phyloP scores from a whole-genome alignment of 2,797 vertebrate species.

The Gymnothorax javanicus region DNA sequence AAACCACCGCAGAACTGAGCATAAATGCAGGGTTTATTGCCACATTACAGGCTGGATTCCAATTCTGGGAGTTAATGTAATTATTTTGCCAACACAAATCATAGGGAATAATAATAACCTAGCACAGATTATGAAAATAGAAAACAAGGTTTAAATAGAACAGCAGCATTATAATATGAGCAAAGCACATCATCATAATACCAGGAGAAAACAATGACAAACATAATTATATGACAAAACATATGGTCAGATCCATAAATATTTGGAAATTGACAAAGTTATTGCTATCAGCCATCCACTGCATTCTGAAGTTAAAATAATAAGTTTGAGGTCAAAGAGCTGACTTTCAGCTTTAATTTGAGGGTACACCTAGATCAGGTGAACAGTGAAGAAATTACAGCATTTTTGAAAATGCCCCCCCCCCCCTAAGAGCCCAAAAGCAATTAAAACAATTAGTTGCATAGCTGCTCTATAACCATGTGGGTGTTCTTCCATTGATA shows the following conservation, averaged over 20 bases:
- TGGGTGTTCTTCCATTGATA: too few species aligned
- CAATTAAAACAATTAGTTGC: too few species aligned
- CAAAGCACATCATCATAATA: neutral
- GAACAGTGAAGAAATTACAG: too few species aligned
- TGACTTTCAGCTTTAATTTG: too few species aligned
- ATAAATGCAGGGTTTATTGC: constrained; percentile 56
- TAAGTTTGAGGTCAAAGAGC: too few species aligned
- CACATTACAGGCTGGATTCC: constrained; percentile 50
- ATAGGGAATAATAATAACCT: neutral
- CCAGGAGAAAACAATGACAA: neutral
- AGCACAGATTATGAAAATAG: constrained; percentile 44
- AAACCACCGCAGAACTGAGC: constrained; percentile 38
- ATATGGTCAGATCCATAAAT: neutral
- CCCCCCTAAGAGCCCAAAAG: too few species aligned
- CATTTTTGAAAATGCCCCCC: too few species aligned
- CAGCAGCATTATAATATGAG: neutral
- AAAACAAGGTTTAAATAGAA: constrained; percentile 15
- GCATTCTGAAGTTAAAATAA: too few species aligned
- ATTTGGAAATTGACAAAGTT: too few species aligned
- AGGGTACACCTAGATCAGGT: too few species aligned
- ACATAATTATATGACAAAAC: neutral
- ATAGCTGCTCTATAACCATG: too few species aligned
- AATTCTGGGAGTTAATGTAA: constrained; percentile 55
- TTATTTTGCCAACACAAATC: constrained; percentile 40
- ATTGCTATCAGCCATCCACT: too few species aligned